Evolutionary conservation across 1,140 invertebrate genomes (phyloP).

Genomic region (Bombus cullumanus): DNA sequence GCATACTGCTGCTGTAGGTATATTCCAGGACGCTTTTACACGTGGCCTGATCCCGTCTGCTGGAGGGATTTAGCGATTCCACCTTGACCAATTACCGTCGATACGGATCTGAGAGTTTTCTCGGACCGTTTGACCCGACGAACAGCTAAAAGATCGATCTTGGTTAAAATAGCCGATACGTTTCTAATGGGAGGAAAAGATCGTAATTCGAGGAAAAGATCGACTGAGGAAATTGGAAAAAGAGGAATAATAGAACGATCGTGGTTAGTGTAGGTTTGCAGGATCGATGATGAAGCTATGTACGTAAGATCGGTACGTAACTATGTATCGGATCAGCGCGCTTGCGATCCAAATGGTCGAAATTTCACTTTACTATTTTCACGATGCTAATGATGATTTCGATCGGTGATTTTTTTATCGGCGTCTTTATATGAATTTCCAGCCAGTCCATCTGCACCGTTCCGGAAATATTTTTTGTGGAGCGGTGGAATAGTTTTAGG

Average conservation of each 20-base stretch:
- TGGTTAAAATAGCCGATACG: too few species aligned
- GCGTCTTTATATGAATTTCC: background rate
- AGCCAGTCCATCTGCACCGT: background rate
- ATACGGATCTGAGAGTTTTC: background rate
- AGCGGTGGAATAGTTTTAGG: background rate
- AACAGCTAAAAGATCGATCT: background rate
- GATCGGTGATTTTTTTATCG: background rate
- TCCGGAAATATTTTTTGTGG: background rate
- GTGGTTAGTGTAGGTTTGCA: too few species aligned
- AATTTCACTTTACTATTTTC: background rate
- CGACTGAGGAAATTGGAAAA: background rate
- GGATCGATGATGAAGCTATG: too few species aligned
- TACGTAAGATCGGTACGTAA: too few species aligned
- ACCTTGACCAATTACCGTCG: background rate
- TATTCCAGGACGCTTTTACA: constrained; percentile 34
- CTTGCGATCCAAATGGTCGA: background rate
- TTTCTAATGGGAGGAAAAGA: background rate
- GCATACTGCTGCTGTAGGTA: constrained; percentile 43
- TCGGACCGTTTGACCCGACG: background rate
- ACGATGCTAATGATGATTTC: background rate
- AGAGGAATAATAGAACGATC: too few species aligned
- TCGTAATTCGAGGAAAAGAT: background rate
- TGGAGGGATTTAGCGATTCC: background rate
- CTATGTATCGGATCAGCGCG: too few species aligned
- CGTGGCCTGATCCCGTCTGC: background rate